Evolutionary conservation across 2,113 vertebrate genomes (phyloP).

Genomic region (Orientallactaga bullata): DNA sequence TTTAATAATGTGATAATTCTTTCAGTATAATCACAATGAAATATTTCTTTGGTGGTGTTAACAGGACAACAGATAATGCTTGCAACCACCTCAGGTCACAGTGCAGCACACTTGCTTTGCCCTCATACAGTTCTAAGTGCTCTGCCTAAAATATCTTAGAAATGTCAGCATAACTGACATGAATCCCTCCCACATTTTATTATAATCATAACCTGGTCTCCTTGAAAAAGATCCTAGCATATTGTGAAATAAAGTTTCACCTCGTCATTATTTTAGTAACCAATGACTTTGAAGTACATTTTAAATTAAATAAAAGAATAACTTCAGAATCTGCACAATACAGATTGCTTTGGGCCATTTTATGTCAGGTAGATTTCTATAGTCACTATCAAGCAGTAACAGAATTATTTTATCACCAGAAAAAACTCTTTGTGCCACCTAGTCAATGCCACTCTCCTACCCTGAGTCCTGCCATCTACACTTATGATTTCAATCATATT

Average conservation of each 20-base stretch:
- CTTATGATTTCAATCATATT: not conserved
- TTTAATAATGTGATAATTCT: slow-evolving; percentile 71
- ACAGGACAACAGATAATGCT: not conserved
- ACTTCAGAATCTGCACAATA: not conserved
- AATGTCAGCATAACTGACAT: fast-evolving
- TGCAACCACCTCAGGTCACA: not conserved
- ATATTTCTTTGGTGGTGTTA: not conserved
- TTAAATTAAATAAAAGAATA: not conserved
- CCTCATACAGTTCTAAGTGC: not conserved
- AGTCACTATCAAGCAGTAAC: not conserved
- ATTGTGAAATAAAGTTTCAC: not conserved
- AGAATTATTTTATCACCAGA: no score
- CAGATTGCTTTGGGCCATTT: not conserved
- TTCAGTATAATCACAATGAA: slow-evolving; percentile 62
- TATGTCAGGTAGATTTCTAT: not conserved
- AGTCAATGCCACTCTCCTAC: no score
- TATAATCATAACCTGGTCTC: not conserved
- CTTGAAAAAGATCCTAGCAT: not conserved
- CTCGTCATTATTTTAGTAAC: not conserved
- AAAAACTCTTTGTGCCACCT: not conserved
- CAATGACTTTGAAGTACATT: not conserved
- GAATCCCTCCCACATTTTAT: not conserved
- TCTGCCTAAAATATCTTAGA: not conserved
- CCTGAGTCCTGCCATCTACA: no score
- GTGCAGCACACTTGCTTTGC: not conserved